Base-by-base conservation (phyloP, 2,888 invertebrate species). In the Eupelmus urozonus region DNA sequence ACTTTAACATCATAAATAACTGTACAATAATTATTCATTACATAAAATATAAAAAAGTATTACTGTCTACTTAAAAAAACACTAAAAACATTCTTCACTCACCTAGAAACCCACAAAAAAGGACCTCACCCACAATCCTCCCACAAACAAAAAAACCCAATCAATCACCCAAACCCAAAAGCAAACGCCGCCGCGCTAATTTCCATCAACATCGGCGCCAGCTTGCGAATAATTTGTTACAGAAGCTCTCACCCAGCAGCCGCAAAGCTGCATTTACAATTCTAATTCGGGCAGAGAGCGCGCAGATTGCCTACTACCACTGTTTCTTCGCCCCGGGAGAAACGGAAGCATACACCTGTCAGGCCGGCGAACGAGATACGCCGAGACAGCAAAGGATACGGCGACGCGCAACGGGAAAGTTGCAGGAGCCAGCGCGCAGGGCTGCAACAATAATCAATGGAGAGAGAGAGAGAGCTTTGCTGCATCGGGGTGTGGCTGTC, bases 401-500 rank as follows among this genome's bases (percentile, higher is more conserved):
- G 7, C 13, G 16, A 23, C 40, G 62, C 13, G 42, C 18, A 23
- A 5, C 9, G 55, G n/a, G 5, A 13, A 25, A 40, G 49, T 4
- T 7, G 34, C 27, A 57, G 42, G 40, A 7, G 40, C n/a, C 1
- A 34, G 40, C 65, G 83, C 85, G 84, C 85, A 85, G 65, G 55
- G 23, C 83, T 82, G 81, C 86, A 87, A 88, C 88, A 88, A 88
- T 88, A 88, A 88, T 88, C 88, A 88, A 88, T 88, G 88, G 85
- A 88, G 65, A 60, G n/a, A n/a, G n/a, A n/a, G n/a, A n/a, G n/a
- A n/a, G 40, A 62, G 62, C 16, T 11, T 86, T 86, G 86, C 87
- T 87, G 88, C 88, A 88, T 86, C 84, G 86, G 88, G 88, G 87
- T 88, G 88, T 88, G 88, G 88, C 88, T 34, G 9, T 34, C 34